Conservation (phyloP, 2,113 vertebrate species). For the Sander lucioperca region DNA sequence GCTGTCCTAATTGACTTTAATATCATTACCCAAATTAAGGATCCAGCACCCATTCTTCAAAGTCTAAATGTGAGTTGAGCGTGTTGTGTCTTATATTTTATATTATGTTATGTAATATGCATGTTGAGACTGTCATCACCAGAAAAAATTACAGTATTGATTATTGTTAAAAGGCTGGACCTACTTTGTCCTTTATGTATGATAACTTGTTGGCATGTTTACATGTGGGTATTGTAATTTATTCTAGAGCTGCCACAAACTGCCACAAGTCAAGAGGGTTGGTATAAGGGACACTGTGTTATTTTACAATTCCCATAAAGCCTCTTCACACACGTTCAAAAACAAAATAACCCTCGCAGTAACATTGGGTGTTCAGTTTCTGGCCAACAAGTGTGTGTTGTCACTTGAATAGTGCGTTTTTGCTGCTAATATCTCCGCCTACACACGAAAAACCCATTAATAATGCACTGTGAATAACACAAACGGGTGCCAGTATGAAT, state of each 20-base stretch:
- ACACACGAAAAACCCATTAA: conserved; percentile 48
- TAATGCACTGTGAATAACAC: conserved; percentile 50
- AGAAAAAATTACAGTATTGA: no score
- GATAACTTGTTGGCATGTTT: conserved; percentile 1
- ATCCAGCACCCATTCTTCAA: no score
- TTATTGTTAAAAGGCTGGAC: no score
- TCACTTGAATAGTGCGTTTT: conserved; percentile 20
- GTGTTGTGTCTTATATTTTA: no score
- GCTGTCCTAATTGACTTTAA: no score
- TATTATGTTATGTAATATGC: background rate
- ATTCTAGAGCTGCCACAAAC: background rate
- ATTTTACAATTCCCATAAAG: background rate
- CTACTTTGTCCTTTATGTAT: no score
- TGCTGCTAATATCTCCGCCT: conserved; percentile 38
- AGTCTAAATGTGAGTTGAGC: no score
- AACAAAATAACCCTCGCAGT: background rate
- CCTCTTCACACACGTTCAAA: no score
- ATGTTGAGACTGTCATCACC: background rate
- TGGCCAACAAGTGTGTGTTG: conserved; percentile 14
- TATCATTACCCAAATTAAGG: no score
- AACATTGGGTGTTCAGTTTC: conserved; percentile 2
- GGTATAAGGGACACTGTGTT: background rate
- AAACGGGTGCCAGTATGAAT: conserved; percentile 44
- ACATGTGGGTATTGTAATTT: background rate
- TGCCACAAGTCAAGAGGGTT: background rate